A percentile compares a stretch with the other conserved stretches of the same genome.
Conservation (phyloP, 1,140 invertebrate genomes). For the Asbolus verrucosus region DNA sequence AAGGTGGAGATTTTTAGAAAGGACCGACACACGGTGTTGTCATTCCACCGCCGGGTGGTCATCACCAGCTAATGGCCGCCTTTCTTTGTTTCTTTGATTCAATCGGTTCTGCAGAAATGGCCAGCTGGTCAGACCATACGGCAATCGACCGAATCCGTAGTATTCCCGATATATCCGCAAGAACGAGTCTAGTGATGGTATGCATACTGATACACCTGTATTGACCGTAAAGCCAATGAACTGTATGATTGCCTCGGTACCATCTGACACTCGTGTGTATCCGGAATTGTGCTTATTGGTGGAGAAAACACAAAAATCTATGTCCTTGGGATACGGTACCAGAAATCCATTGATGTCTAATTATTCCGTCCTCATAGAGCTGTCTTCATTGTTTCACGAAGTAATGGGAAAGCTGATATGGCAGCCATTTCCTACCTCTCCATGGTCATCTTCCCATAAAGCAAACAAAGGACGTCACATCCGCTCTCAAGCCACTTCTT, state of each 20-base stretch:
- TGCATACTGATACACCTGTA: conserved; percentile 34
- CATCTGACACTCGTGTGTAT: conserved; percentile 25
- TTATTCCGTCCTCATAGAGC: conserved; percentile 18
- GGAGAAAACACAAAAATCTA: too few species aligned
- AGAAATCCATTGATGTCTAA: conserved; percentile 2
- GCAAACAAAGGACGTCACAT: conserved; percentile 36
- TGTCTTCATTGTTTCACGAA: conserved; percentile 20
- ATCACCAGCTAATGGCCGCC: conserved; percentile 9
- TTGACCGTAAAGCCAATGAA: conserved; percentile 43
- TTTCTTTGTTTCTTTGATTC: conserved; percentile 5
- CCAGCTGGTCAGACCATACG: conserved; percentile 8
- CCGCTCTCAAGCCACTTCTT: conserved; percentile 29
- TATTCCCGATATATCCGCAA: conserved; percentile 1
- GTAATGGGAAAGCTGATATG: conserved; percentile 34
- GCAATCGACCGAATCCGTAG: conserved; percentile 4
- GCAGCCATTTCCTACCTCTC: conserved; percentile 17
- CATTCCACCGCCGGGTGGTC: conserved; percentile 5
- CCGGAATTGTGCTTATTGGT: too few species aligned
- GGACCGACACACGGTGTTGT: conserved; percentile 10
- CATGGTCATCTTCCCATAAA: conserved; percentile 43
- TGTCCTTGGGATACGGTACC: background rate
- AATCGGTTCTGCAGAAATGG: conserved; percentile 15
- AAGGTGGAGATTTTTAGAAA: conserved; percentile 19
- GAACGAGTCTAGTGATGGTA: conserved; percentile 30
- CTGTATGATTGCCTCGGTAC: conserved; percentile 36